These are phyloP conservation scores for Anagrus nilaparvatae DNA, from an alignment of 1,140 invertebrate genomes.

Conservation along the genomic window DNA sequence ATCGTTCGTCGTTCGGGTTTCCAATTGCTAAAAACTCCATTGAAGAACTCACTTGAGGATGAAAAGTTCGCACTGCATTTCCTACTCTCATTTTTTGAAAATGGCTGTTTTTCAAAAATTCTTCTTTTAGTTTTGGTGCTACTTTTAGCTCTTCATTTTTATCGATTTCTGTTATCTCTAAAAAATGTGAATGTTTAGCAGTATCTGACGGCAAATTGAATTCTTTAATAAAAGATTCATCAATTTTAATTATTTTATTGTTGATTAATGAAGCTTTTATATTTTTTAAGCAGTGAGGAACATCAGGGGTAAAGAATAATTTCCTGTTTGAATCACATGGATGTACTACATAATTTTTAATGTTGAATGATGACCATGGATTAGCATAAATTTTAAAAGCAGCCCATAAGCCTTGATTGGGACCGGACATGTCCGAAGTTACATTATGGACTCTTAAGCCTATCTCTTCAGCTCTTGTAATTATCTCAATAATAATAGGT, in stretches of 20 bases:
- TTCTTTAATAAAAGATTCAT: not conserved
- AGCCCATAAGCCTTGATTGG: constrained; percentile 5
- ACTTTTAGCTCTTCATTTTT: constrained; percentile 1
- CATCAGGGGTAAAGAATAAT: constrained; percentile 6
- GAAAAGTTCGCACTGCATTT: not conserved
- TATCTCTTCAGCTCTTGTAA: not conserved
- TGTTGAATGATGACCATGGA: not conserved
- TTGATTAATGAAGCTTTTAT: constrained; percentile 5
- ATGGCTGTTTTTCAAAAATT: constrained; percentile 2
- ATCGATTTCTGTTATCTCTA: constrained; percentile 1
- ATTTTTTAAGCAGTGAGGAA: constrained; percentile 9
- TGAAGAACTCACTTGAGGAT: not conserved
- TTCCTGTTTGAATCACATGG: not conserved
- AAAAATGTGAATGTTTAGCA: not conserved
- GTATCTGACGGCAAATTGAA: constrained; percentile 2
- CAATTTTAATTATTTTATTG: constrained; percentile 1
- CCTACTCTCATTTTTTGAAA: constrained; percentile 6
- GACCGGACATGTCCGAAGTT: constrained; percentile 1
- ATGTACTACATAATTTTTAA: not conserved
- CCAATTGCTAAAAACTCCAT: constrained; percentile 1
- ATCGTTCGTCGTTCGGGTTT: constrained; percentile 1
- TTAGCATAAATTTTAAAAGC: constrained; percentile 1
- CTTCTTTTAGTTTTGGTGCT: constrained; percentile 8
- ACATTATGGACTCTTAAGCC: not conserved
- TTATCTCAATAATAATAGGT: not conserved